Evolutionary conservation across 1,140 invertebrate species (phyloP), one percentile per base, ranked within the genome.

Genomic region (Paraescarpia echinospica): DNA sequence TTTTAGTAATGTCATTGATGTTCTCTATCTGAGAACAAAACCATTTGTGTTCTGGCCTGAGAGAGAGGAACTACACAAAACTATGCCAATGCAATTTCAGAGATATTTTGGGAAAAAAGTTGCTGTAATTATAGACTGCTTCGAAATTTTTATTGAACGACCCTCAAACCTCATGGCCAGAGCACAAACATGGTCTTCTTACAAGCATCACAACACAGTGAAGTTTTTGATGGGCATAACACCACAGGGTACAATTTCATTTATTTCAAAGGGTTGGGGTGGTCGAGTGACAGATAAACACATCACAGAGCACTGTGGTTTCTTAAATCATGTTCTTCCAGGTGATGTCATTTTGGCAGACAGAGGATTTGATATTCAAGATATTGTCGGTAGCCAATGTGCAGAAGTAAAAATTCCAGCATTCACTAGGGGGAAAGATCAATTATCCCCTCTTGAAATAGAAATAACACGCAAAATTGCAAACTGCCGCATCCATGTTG

Each of bases 311-410:
- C 93, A 96, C 93, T 95, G 94, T 88, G 95, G 95, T 9, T 95
- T 96, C 92, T 92, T 96, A 92, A 94, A 96, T 94, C 92, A 94
- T 89, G 93, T 96, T 89, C 95, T 96, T 94, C 93, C 94, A 92
- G 95, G 94, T 92, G 96, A 96, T 94, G 33, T 93, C 22, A 94
- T 96, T 92, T 94, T 96, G 91, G 96, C 95, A 12, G 95, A 96
- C 93, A 96, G 96, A 95, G 96, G 96, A 27, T 96, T 96, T 93
- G 94, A 94, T 92, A 93, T 95, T 33, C 91, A 91, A 91, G 35
- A 91, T 91, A 41, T n/a, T 91, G 33, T 91, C 31, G 33, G 33
- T n/a, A 91, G 33, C 33, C 33, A 41, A 41, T 34, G 91, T 34
- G 91, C 91, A 91, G 31, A 41, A 91, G 31, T 91, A 6, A 91